A percentile compares a stretch with the other conserved stretches of the same genome.
Evolutionary conservation across 2,888 invertebrate genomes (phyloP).

Genomic region (Leuctra nigra): DNA sequence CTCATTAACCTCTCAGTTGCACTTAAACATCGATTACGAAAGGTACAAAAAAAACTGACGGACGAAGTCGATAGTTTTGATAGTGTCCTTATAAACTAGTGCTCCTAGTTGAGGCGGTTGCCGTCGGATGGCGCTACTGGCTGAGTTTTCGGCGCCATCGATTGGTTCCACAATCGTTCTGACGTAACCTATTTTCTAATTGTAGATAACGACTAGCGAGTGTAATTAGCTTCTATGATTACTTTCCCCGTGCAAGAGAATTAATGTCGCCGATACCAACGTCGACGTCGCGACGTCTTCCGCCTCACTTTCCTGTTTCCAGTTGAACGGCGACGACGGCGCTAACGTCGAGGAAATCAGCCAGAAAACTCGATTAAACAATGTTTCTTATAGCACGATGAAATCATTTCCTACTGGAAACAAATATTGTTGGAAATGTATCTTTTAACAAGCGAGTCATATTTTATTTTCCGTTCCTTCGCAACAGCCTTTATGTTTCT

Average conservation of each 20-base stretch:
- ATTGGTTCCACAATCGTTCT: not conserved
- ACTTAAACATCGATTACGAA: no score
- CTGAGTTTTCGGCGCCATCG: slow-evolving; percentile 2
- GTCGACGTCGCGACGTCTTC: not conserved
- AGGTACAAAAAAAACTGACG: no score
- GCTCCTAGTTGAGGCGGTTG: not conserved
- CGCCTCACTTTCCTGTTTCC: not conserved
- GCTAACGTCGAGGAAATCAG: no score
- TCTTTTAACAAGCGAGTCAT: no score
- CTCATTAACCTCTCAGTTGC: no score
- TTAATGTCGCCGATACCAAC: not conserved
- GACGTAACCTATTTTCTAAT: slow-evolving; percentile 6
- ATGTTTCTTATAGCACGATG: no score
- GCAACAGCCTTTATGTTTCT: no score
- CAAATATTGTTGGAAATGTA: no score
- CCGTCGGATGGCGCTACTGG: not conserved
- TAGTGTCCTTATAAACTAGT: slow-evolving; percentile 2
- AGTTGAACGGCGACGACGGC: not conserved
- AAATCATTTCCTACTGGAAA: no score
- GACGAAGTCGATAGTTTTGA: not conserved
- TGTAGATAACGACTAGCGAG: not conserved
- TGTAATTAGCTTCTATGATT: not conserved
- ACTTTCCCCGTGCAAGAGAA: not conserved
- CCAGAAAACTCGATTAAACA: no score
- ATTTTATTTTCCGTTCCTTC: no score